A percentile compares a stretch with the other conserved stretches of the same genome.
phyloP scores from a whole-genome alignment of 2,113 vertebrate species.

The Vulpes ferrilata region DNA sequence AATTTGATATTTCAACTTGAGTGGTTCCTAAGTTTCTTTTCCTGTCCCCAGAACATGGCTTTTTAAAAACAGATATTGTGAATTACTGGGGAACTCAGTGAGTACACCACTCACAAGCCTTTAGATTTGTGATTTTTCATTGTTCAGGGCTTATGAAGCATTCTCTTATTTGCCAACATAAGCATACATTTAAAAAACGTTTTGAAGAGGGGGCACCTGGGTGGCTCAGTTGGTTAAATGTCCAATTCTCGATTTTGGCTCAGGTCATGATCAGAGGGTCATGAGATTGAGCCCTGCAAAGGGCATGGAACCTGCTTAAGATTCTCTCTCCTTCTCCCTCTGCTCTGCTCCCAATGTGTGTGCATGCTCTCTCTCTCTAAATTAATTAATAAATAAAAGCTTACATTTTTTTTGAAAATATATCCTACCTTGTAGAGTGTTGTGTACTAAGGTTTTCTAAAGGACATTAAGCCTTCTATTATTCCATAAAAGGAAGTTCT shows the following conservation, averaged over 20 bases:
- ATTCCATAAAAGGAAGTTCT: constrained; percentile 31
- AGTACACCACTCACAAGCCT: neutral
- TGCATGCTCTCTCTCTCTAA: neutral
- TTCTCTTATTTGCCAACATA: neutral
- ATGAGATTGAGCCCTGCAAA: neutral
- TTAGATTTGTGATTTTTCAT: neutral
- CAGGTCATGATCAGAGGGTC: neutral
- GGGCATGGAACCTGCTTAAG: neutral
- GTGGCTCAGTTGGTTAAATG: neutral
- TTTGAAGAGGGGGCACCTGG: neutral
- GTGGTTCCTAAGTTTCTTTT: neutral
- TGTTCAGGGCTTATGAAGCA: neutral
- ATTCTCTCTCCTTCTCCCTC: neutral
- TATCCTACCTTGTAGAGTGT: neutral
- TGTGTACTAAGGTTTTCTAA: neutral
- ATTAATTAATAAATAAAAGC: neutral
- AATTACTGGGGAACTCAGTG: neutral
- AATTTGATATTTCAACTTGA: neutral
- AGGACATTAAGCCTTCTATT: neutral
- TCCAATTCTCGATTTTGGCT: neutral
- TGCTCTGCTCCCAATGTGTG: neutral
- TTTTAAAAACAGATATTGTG: neutral
- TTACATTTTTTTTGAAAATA: neutral
- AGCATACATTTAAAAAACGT: neutral
- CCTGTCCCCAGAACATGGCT: neutral